phyloP scores from a whole-genome alignment of 2,113 vertebrate species.

The Caranx ignobilis region DNA sequence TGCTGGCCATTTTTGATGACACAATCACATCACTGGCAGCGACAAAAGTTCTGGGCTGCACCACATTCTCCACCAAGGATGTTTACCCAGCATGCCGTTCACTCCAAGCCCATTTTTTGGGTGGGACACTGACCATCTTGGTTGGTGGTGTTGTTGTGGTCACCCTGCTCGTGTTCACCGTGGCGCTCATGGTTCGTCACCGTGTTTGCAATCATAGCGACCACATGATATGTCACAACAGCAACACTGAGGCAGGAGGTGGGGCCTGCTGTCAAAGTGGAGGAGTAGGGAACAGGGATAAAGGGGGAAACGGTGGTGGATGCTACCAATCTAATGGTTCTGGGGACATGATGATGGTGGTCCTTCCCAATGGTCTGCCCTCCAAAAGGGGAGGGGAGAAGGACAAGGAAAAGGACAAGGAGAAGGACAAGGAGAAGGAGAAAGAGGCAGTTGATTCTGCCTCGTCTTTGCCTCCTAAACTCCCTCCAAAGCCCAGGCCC shows the following conservation, averaged over 20 bases:
- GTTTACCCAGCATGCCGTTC: conserved; percentile 91
- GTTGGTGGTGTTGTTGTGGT: conserved; percentile 92
- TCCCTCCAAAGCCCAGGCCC: conserved; percentile 74
- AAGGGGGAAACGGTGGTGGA: conserved; percentile 85
- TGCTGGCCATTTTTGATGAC: conserved; percentile 92
- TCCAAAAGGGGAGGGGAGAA: conserved; percentile 68
- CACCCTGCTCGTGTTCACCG: conserved; percentile 92
- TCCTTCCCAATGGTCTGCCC: conserved; percentile 84
- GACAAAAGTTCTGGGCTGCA: conserved; percentile 90
- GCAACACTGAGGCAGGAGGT: conserved; percentile 66
- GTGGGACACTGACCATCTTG: conserved; percentile 91
- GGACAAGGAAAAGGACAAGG: conserved; percentile 63
- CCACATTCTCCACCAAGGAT: conserved; percentile 90
- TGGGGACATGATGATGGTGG: conserved; percentile 86
- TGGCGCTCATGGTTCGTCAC: conserved; percentile 92
- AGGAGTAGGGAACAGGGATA: conserved; percentile 63
- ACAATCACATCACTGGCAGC: conserved; percentile 87
- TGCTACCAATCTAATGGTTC: conserved; percentile 91
- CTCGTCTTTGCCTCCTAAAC: conserved; percentile 71
- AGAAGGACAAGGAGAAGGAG: conserved; percentile 62
- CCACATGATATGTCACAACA: conserved; percentile 65
- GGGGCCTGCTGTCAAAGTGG: conserved; percentile 78
- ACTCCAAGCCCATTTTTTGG: conserved; percentile 92
- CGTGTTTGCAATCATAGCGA: conserved; percentile 84
- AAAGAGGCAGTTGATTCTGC: conserved; percentile 48